Base-by-base conservation (phyloP, 1,140 invertebrate species). In the Dinothrombium tinctorium region DNA sequence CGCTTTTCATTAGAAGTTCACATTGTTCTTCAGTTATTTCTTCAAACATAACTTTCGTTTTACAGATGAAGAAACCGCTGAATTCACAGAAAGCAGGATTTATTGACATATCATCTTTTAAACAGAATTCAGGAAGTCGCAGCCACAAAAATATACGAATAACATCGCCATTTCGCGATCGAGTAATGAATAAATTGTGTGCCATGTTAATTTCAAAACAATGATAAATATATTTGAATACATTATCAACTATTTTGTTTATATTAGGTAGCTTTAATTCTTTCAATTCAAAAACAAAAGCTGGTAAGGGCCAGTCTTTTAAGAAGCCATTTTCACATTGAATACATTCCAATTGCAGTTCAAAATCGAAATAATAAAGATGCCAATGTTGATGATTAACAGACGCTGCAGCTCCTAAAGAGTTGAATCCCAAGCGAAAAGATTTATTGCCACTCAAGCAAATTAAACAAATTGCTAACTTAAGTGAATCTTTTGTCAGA, bases 321-420 rank as follows among this genome's bases (percentile, higher is more conserved):
- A 50, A 29, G 3, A 26, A 3, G 35, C 31, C 9, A 36, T 38
- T 23, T 6, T 22, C 12, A 20, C 33, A 23, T 11, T 29, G 20
- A 9, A 47, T 14, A 12, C 2, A 22, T 45, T 59, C 58, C 20
- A 55, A 48, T 39, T 48, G 46, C 15, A 59, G 45, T 26, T 54
- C 49, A n/a, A 55, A 38, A 9, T 58, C 50, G 35, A 59, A 44
- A 42, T 61, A 60, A 42, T 57, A 61, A 3, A 55, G 47, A 51
- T 62, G 60, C 36, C 55, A 44, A 46, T 62, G 60, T 19, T 51
- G 50, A 49, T 62, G 60, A 47, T 62, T 62, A 11, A 62, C 59
- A 19, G 59, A 61, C 7, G 60, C 59, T 43, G 54, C 53, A 15
- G 57, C 59, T 54, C 60, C 60, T 36, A 61, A 43, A 46, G 59